Evolutionary conservation across 2,797 vertebrate species (phyloP), one percentile per base, ranked within the genome.

Genomic region (Hippopotamyrus pictus): DNA sequence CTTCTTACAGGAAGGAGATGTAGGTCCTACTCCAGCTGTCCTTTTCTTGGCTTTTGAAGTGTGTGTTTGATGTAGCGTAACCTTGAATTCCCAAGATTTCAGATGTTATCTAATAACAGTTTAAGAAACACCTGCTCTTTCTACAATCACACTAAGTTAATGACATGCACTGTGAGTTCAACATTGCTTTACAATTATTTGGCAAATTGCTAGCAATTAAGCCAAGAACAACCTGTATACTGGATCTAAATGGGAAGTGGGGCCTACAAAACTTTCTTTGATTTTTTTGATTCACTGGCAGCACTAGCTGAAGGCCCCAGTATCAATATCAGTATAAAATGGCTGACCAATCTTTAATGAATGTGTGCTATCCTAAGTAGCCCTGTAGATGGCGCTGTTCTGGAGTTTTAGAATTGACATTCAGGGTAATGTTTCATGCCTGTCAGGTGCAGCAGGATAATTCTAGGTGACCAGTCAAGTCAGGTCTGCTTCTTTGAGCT

Each of bases 1-100:
- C 94, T 93, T 93, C 92, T 92, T 90, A 93, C 91, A 92, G 91
- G 90, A 90, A 86, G 89, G 79, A 91, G 91, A 94, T 94, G 94
- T 93, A 92, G 93, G 94, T 94, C n/a, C 92, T 87, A 88, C 84
- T 90, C 92, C 93, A 93, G 91, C 92, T 92, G 54, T 90, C 92
- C 93, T 11, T 57, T 93, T 94, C 92, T 94, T 90, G 92, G 92
- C 91, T 93, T 88, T 90, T 88, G 90, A 91, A 92, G 90, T 93
- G 91, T 91, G 91, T 91, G 91, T 91, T 89, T 89, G 57, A 92
- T 92, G 92, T 85, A 86, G 88, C 90, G 90, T 89, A 88, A 91
- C 91, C 91, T 88, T 51, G 54, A 41, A 76, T 57, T 88, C 79
- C 53, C 33, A 48, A 88, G 90, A 85, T 90, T 92, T 89, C 86